Evolutionary conservation across 2,113 vertebrate species (phyloP).

Genomic region (Brachionichthys hirsutus): DNA sequence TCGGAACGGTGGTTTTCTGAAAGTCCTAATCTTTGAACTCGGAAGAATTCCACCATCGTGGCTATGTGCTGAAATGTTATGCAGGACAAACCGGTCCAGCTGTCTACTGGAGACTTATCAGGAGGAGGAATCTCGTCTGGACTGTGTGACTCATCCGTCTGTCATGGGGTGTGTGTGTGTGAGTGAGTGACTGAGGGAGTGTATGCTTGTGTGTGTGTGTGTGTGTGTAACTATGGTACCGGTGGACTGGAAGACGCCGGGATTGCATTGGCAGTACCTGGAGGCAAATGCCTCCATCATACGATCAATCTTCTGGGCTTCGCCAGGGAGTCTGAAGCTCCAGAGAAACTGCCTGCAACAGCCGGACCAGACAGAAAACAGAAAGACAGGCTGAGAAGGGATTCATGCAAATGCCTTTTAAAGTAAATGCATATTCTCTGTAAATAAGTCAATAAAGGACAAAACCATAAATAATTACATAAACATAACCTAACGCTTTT

Average conservation of each 20-base stretch:
- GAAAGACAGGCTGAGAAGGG: conserved; percentile 12
- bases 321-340: conserved; percentile 96
- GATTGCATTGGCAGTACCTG: conserved; percentile 96
- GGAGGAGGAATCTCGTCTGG: no score
- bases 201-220: not conserved
- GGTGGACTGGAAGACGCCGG: conserved; percentile 97
- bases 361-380: conserved; percentile 5
- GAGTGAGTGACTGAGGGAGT: not conserved
- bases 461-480: no score
- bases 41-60: no score
- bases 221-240: conserved; percentile 77
- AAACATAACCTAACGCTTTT: no score
- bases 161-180: not conserved
- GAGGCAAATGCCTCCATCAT: conserved; percentile 99
- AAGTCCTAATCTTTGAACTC: no score
- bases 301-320: conserved; percentile 97
- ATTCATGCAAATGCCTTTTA: conserved; percentile 9
- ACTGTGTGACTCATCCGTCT: no score
- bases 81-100: no score
- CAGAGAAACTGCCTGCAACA: conserved; percentile 91
- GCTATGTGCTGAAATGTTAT: no score
- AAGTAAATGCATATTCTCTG: not conserved
- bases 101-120: no score
- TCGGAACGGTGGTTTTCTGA: no score
- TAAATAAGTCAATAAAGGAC: no score